phyloP scores from a whole-genome alignment of 2,113 vertebrate genomes.

The Sapajus apella region DNA sequence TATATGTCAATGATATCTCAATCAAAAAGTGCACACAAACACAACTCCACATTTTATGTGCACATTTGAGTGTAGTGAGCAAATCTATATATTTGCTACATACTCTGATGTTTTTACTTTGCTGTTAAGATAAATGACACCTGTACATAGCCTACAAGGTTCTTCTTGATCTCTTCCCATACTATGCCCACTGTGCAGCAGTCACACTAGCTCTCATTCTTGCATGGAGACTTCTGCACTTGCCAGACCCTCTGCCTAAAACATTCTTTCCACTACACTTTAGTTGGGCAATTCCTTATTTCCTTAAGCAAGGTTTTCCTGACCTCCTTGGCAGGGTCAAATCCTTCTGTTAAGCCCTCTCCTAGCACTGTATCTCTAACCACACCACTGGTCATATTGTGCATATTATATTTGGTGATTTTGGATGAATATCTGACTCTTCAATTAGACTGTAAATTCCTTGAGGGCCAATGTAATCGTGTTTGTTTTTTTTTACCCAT shows the following conservation, averaged over 20 bases:
- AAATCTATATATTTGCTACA: not conserved
- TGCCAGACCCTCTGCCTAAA: not conserved
- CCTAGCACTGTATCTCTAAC: not conserved
- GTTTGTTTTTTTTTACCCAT: not conserved
- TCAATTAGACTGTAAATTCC: not conserved
- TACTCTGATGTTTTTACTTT: not conserved
- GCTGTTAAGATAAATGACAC: not conserved
- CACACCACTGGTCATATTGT: not conserved
- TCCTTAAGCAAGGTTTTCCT: conserved; percentile 3
- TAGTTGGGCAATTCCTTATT: not conserved
- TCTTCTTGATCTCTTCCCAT: not conserved
- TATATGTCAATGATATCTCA: not conserved
- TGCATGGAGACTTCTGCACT: not conserved
- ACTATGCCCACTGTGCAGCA: not conserved
- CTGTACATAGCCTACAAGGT: not conserved
- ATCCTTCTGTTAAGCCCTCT: not conserved
- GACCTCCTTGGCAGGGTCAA: not conserved
- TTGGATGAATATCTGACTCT: not conserved
- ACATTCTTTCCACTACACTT: not conserved
- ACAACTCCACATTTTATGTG: not conserved
- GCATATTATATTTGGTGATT: not conserved
- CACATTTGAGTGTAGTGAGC: not conserved
- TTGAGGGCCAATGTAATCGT: not conserved
- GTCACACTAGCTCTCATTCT: not conserved
- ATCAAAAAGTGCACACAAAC: not conserved